Conservation (phyloP, 1,140 invertebrate genomes). For the Hypsibius dujardini region DNA sequence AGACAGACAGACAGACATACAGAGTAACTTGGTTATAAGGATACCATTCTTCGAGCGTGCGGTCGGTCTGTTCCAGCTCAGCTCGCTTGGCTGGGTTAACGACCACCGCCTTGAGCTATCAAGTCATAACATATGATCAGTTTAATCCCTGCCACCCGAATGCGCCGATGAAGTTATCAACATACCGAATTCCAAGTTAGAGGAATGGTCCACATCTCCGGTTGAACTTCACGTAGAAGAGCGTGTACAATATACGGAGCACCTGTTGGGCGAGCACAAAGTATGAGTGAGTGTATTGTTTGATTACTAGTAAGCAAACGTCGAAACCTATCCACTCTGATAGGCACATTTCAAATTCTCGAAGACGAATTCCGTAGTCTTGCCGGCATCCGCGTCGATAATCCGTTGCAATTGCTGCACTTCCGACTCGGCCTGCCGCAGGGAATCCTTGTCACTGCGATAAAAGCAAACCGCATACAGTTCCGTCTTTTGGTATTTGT, state of each 20-base stretch:
- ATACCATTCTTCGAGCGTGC: background rate
- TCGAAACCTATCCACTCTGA: too few relatives aligned
- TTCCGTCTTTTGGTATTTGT: too few relatives aligned
- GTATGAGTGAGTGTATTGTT: too few relatives aligned
- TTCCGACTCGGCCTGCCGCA: background rate
- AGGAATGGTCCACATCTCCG: background rate
- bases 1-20: too few relatives aligned
- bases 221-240: background rate
- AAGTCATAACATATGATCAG: background rate
- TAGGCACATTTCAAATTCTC: too few relatives aligned
- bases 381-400: background rate
- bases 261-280: background rate
- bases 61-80: background rate
- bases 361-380: too few relatives aligned
- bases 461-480: too few relatives aligned
- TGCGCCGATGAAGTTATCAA: too few relatives aligned
- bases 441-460: too few relatives aligned
- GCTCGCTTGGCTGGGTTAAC: background rate
- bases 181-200: background rate
- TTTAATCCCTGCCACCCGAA: too few relatives aligned
- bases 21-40: too few relatives aligned
- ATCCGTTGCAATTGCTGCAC: background rate
- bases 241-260: background rate
- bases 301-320: too few relatives aligned
- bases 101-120: background rate